Percentiles rank a stretch among this genome's conserved stretches.
phyloP scores from a whole-genome alignment of 2,888 invertebrate genomes.

The Pomacea canaliculata region DNA sequence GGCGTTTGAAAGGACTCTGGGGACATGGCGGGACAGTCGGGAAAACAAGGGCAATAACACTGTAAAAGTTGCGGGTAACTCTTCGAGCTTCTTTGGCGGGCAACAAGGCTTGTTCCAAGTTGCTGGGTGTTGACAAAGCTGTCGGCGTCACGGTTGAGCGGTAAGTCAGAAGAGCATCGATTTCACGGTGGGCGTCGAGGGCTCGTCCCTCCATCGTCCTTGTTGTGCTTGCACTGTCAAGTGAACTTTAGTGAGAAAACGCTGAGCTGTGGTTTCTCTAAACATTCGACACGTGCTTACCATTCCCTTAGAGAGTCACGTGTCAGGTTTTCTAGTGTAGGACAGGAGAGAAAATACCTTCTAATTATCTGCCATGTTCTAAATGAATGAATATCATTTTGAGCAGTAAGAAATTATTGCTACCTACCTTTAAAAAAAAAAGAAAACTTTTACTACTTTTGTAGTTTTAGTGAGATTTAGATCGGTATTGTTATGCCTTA shows the following conservation, averaged over 20 bases:
- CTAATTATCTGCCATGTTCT: no score
- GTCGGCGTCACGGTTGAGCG: neutral
- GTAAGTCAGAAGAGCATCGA: neutral
- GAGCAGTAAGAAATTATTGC: no score
- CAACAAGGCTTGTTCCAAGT: neutral
- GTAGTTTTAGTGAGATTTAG: no score
- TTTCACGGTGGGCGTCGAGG: neutral
- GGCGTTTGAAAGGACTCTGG: slow-evolving; percentile 1
- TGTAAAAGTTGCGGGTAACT: neutral
- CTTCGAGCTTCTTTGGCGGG: neutral
- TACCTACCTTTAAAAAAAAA: no score
- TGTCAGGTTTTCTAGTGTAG: no score
- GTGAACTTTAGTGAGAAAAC: neutral
- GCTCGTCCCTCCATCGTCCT: neutral
- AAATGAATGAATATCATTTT: no score
- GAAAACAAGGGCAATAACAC: neutral
- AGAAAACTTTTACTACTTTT: no score
- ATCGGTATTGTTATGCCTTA: no score
- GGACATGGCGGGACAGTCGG: neutral
- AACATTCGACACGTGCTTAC: neutral
- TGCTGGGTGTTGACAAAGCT: neutral
- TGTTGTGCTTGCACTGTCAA: neutral
- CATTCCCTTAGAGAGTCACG: neutral
- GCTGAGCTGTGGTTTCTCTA: neutral
- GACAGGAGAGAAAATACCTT: no score